These are phyloP conservation scores for Eledone cirrhosa DNA, from an alignment of 2,888 invertebrate species.

Conservation along the genomic window DNA sequence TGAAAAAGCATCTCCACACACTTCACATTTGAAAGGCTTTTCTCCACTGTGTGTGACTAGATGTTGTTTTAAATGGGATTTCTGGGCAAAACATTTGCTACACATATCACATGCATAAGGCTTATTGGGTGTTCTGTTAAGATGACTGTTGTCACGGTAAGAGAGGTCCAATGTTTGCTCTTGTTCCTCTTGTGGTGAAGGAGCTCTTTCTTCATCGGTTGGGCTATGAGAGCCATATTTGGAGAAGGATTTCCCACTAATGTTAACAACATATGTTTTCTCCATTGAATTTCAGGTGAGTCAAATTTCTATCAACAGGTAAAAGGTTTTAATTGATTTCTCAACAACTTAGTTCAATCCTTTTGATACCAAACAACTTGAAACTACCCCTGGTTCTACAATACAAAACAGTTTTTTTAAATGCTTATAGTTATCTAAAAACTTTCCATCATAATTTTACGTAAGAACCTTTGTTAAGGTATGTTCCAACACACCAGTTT, in stretches of 20 bases:
- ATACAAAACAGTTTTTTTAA: no score
- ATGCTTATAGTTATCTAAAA: no score
- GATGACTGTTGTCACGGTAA: neutral
- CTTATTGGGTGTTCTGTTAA: neutral
- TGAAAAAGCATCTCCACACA: slow-evolving; percentile 18
- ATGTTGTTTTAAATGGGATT: slow-evolving; percentile 21
- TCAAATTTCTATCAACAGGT: no score
- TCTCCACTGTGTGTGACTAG: slow-evolving; percentile 18
- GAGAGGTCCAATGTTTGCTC: neutral
- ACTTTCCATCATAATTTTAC: no score
- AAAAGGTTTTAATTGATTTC: no score
- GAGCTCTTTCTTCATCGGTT: neutral
- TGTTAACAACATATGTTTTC: slow-evolving; percentile 12
- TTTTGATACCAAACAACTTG: no score
- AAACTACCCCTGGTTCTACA: no score
- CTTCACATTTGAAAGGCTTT: slow-evolving; percentile 21
- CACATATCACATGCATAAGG: slow-evolving; percentile 16
- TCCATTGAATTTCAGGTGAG: neutral
- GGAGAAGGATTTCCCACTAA: slow-evolving; percentile 24
- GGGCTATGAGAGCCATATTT: neutral
- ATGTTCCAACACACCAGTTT: no score
- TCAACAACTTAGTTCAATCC: no score
- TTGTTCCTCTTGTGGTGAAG: neutral
- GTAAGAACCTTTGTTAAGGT: no score
- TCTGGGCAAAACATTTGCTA: slow-evolving; percentile 16